A percentile compares a stretch with the other conserved stretches of the same genome.
Evolutionary conservation across 30 jellyfish, hydroid and myxozoan species (phyloP).

Genomic region (Catostylus mosaicus): DNA sequence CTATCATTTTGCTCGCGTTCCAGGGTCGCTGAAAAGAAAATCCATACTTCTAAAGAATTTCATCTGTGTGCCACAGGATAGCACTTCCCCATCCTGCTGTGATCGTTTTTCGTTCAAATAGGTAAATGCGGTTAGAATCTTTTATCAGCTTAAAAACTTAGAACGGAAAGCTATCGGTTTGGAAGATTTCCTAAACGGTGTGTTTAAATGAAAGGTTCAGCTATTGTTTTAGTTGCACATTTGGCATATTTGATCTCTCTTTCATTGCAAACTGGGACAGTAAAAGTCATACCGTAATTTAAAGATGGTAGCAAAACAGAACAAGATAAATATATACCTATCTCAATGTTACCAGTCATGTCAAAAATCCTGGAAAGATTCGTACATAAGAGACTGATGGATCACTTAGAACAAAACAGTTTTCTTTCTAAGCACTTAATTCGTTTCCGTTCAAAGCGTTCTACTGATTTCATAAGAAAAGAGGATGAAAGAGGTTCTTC

Average conservation of each 20-base stretch:
- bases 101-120: slow-evolving; percentile 29
- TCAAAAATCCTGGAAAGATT: no score
- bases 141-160: slow-evolving; percentile 20
- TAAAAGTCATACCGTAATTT: no score
- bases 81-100: slow-evolving; percentile 31
- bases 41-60: slow-evolving; percentile 3
- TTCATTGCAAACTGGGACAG: no score
- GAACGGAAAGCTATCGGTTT: slow-evolving; percentile 39
- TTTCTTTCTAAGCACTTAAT: slow-evolving; percentile 42
- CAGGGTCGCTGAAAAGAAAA: slow-evolving; percentile 23
- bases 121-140: slow-evolving; percentile 26
- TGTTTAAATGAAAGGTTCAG: slow-evolving; percentile 26
- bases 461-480: slow-evolving; percentile 53
- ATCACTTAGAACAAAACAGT: slow-evolving; percentile 54
- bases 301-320: no score
- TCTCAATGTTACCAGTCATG: no score
- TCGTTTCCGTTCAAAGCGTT: slow-evolving; percentile 68
- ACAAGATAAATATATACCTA: no score
- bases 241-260: slow-evolving; percentile 5
- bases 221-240: slow-evolving; percentile 24
- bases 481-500: slow-evolving; percentile 56
- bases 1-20: slow-evolving; percentile 32
- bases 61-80: slow-evolving; percentile 40
- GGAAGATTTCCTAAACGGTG: slow-evolving; percentile 11
- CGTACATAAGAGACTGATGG: no score